These are phyloP conservation scores for Halocynthia roretzi DNA, from an alignment of 23 tunicate species.

Conservation along the genomic window DNA sequence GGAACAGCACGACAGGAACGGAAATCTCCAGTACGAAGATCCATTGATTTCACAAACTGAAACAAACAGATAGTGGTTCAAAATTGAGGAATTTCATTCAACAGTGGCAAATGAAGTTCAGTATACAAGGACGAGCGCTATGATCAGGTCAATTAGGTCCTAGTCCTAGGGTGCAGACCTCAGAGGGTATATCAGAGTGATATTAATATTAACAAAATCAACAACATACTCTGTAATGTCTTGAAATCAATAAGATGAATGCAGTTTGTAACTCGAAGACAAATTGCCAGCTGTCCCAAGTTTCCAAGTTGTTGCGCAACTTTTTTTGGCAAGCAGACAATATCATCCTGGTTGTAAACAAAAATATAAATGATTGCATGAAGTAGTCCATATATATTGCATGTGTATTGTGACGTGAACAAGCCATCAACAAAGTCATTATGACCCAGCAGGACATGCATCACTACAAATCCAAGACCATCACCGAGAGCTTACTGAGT, in stretches of 20 bases:
- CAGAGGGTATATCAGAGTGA: too few relatives aligned
- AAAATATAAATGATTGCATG: too few relatives aligned
- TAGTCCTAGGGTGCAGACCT: too few relatives aligned
- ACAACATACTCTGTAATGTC: slow-evolving; percentile 66
- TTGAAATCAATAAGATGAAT: slow-evolving; percentile 90
- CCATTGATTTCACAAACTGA: slow-evolving; percentile 74
- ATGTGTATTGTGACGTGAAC: too few relatives aligned
- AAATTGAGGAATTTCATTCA: not conserved
- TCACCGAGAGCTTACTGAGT: too few relatives aligned
- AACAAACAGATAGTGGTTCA: not conserved
- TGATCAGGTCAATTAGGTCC: too few relatives aligned
- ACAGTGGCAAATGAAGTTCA: not conserved
- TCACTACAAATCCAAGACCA: too few relatives aligned
- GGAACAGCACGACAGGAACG: slow-evolving; percentile 52
- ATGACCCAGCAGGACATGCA: too few relatives aligned
- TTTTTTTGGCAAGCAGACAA: slow-evolving; percentile 82
- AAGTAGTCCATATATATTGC: too few relatives aligned
- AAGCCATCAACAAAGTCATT: too few relatives aligned
- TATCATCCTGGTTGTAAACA: slow-evolving; percentile 92
- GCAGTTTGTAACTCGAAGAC: slow-evolving; percentile 80
- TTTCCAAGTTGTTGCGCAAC: slow-evolving; percentile 91
- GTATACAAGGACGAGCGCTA: not conserved
- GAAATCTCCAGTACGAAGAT: slow-evolving; percentile 62
- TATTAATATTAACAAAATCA: not conserved
- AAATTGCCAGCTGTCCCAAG: slow-evolving; percentile 72